Base-by-base conservation (phyloP, 2,113 vertebrate genomes). In the Psammodynastes pulverulentus region DNA sequence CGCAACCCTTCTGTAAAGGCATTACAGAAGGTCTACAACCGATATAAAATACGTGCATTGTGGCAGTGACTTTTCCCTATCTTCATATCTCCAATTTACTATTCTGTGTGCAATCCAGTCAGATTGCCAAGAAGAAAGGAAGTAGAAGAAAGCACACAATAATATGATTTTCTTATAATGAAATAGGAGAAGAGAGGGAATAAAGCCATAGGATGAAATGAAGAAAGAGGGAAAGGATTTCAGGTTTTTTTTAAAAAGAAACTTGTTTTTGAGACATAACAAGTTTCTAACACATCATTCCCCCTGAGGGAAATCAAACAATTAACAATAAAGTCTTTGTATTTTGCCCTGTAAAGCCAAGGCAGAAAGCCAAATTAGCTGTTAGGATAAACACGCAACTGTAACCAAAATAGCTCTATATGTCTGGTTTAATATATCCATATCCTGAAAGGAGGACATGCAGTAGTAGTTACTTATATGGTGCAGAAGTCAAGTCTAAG, bases 1-100 rank as follows among this genome's bases (percentile, higher is more conserved):
- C 86, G 67, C 84, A 97, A 91, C 92, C 95, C 96, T 93, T 46
- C 94, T 94, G 94, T 92, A 95, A 34, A 79, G 91, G 39, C 39
- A 19, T 90, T 93, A 4, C 13, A 90, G 91, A 95, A 45, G 93
- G 96, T 91, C 92, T n/a, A 0, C 79, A 84, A 88, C 93, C 92
- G 86, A 79, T 88, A 92, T 72, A 72, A 54, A 45, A 92, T 79
- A 90, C 79, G 43, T 4, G 79, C 7, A 93, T 92, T 2, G 91
- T 79, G 1, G 91, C 26, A 49, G 94, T 94, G 88, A 67, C 92
- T 93, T 48, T 49, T 94, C 93, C 17, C 1, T 93, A 15, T n/a
- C 2, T 94, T 0, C 1, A 26, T 52, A 92, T 92, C 85, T 46
- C 67, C 79, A 93, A 93, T 84, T 21, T 91, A 95, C 93, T 39